These are phyloP conservation scores for Watsonalla cultraria DNA, from an alignment of 2,888 invertebrate species.

Conservation along the genomic window DNA sequence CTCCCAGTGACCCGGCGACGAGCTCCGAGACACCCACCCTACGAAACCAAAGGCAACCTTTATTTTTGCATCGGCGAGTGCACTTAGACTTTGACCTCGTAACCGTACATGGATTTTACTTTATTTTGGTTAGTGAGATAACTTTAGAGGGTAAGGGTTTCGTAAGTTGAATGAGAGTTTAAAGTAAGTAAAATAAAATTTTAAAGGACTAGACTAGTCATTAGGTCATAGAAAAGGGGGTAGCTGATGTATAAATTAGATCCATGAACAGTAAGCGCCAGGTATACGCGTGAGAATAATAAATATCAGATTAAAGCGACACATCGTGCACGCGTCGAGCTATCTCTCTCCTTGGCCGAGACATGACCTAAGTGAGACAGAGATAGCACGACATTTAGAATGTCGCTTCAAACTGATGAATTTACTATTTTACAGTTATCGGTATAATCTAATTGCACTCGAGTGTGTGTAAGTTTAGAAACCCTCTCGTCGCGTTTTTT, in stretches of 20 bases:
- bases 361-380: not conserved
- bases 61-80: constrained; percentile 32
- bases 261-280: not conserved
- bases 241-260: not conserved
- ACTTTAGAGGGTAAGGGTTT: not conserved
- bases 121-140: not conserved
- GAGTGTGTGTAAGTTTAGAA: not conserved
- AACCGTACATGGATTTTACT: not conserved
- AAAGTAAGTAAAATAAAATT: too few species aligned
- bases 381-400: not conserved
- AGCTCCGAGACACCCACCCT: constrained; percentile 36
- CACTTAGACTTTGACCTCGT: constrained; percentile 8
- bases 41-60: constrained; percentile 90
- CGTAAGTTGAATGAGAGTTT: too few species aligned
- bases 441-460: not conserved
- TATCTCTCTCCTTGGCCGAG: not conserved
- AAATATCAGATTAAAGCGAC: not conserved
- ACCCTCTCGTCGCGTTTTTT: not conserved
- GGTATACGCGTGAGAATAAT: not conserved
- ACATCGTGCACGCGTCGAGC: not conserved
- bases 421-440: not conserved
- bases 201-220: too few species aligned
- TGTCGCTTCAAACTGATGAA: not conserved
- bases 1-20: constrained; percentile 30
- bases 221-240: too few species aligned